Evolutionary conservation across 1,140 invertebrate genomes (phyloP).

Genomic region (Drosophila virilis): DNA sequence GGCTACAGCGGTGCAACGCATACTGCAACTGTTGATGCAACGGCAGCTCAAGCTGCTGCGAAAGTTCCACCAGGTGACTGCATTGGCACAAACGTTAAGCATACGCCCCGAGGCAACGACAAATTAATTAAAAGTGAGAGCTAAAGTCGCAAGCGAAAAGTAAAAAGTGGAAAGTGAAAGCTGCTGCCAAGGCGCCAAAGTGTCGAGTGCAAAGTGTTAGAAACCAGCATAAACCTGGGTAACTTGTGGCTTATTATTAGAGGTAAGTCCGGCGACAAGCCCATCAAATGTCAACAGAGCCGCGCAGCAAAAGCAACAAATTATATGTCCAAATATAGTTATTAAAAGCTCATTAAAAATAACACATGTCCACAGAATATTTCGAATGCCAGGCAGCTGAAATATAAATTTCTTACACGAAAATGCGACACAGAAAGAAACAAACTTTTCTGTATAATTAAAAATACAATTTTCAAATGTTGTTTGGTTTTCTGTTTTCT

Average conservation of each 20-base stretch:
- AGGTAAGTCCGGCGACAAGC: constrained; percentile 63
- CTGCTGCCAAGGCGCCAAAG: constrained; percentile 11
- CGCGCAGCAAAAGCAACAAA: constrained; percentile 18
- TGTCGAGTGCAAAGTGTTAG: constrained; percentile 38
- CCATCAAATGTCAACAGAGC: not conserved
- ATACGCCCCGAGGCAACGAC: constrained; percentile 45
- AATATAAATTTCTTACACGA: not conserved
- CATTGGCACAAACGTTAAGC: constrained; percentile 65
- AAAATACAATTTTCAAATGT: constrained; percentile 2
- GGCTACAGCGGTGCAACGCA: constrained; percentile 83
- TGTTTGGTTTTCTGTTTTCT: too few relatives aligned
- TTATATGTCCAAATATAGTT: constrained; percentile 51
- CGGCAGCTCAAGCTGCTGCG: constrained; percentile 82
- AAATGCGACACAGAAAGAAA: not conserved
- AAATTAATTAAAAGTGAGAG: constrained; percentile 16
- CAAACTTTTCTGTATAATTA: too few relatives aligned
- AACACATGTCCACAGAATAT: constrained; percentile 1
- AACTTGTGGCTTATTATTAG: constrained; percentile 79
- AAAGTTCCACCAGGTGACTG: constrained; percentile 72
- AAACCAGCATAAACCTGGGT: constrained; percentile 77
- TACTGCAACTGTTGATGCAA: constrained; percentile 83
- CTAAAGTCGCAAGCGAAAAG: constrained; percentile 3
- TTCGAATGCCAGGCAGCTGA: not conserved
- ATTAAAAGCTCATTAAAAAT: constrained; percentile 65
- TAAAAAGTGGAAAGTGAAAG: constrained; percentile 2